Conservation (phyloP, 2,797 vertebrate species). For the Poeciliopsis presidionis region DNA sequence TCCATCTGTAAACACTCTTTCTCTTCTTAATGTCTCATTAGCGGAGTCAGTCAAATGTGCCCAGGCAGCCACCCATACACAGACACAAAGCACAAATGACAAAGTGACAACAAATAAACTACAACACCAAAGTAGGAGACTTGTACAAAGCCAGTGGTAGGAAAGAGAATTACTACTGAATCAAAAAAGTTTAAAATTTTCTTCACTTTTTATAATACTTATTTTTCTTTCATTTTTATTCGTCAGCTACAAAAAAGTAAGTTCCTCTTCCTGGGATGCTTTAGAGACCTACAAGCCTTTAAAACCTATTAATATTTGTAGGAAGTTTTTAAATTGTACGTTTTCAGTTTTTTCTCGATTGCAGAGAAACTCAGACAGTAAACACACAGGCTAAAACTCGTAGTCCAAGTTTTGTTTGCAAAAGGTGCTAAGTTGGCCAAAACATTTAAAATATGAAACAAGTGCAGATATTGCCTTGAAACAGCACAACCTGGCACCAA, state of each 20-base stretch:
- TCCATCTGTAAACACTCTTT: constrained; percentile 12
- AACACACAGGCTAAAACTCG: not conserved
- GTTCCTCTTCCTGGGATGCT: not conserved
- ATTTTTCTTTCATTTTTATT: not conserved
- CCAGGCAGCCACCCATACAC: constrained; percentile 1
- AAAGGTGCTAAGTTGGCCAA: not conserved
- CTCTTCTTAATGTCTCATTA: constrained; percentile 9
- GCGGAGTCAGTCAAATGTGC: not conserved
- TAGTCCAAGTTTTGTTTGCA: not conserved
- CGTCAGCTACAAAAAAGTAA: not conserved
- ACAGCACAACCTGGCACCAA: not conserved
- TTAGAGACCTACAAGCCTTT: not conserved
- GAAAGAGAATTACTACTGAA: not conserved
- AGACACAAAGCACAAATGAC: not conserved
- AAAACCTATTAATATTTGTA: too few species aligned
- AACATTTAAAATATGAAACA: not conserved
- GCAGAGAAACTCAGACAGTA: too few species aligned
- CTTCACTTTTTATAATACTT: not conserved
- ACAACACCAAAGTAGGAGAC: not conserved
- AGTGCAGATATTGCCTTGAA: not conserved
- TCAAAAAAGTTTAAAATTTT: not conserved
- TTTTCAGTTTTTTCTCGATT: too few species aligned
- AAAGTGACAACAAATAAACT: not conserved
- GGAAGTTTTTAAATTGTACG: too few species aligned
- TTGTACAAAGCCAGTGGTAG: not conserved